phyloP scores from a whole-genome alignment of 1,140 invertebrate species.

The Sminthurinus signatus region DNA sequence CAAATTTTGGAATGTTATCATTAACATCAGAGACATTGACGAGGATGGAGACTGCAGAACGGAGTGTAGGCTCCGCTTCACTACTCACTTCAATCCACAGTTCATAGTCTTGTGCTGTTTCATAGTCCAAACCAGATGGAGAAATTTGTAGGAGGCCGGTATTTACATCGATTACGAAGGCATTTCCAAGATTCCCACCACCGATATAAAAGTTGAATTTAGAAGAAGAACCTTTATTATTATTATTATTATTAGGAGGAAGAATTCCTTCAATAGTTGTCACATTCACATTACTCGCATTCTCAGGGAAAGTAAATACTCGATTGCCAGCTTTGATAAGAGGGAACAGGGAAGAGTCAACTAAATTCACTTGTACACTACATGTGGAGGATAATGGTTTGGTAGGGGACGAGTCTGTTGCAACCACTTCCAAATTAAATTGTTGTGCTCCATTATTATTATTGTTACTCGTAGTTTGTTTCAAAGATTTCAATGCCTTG shows the following conservation, averaged over 20 bases:
- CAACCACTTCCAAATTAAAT: conserved; percentile 66
- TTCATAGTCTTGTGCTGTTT: conserved; percentile 73
- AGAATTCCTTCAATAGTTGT: conserved; percentile 53
- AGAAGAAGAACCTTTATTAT: conserved; percentile 52
- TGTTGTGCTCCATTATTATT: conserved; percentile 40
- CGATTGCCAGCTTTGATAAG: conserved; percentile 59
- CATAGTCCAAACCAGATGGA: conserved; percentile 74
- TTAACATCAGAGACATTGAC: conserved; percentile 87
- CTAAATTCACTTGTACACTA: conserved; percentile 62
- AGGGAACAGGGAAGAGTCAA: conserved; percentile 66
- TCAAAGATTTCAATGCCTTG: conserved; percentile 57
- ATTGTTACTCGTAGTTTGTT: too few relatives aligned
- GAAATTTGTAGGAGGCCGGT: conserved; percentile 72
- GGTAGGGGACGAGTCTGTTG: conserved; percentile 55
- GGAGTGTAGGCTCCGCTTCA: conserved; percentile 64
- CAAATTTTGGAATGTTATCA: conserved; percentile 81
- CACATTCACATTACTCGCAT: conserved; percentile 51
- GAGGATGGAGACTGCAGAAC: conserved; percentile 60
- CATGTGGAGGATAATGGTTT: conserved; percentile 57
- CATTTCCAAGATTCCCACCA: conserved; percentile 81
- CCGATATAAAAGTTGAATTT: conserved; percentile 73
- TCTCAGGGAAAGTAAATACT: conserved; percentile 72
- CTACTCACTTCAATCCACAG: conserved; percentile 91
- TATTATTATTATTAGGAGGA: conserved; percentile 60
- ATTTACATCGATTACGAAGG: conserved; percentile 68